These are phyloP conservation scores for Tridacna crocea DNA, from an alignment of 2,888 invertebrate genomes.

Conservation along the genomic window DNA sequence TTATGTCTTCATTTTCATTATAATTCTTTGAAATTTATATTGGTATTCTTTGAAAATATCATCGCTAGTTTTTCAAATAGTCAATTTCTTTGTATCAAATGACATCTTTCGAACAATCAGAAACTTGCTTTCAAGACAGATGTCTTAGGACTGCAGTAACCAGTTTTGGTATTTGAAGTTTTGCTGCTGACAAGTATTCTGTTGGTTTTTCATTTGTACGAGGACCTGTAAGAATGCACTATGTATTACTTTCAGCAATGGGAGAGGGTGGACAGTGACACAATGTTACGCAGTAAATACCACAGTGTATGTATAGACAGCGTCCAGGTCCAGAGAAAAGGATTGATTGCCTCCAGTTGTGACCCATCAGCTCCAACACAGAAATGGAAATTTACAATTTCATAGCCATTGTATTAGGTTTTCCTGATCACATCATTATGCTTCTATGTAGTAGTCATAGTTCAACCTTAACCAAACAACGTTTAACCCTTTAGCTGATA, in stretches of 20 bases:
- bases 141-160: no score
- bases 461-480: neutral
- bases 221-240: no score
- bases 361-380: conserved; percentile 88
- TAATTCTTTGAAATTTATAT: no score
- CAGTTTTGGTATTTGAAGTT: no score
- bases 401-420: conserved; percentile 2
- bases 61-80: no score
- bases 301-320: conserved; percentile 90
- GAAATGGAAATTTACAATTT: conserved; percentile 87
- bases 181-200: no score
- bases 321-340: conserved; percentile 86
- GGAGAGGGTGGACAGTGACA: conserved; percentile 72
- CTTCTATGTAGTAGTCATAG: neutral
- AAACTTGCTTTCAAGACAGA: no score
- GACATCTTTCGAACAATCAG: no score
- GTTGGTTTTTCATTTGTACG: no score
- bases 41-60: no score
- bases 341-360: conserved; percentile 89
- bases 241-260: conserved; percentile 75
- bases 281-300: conserved; percentile 84
- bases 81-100: no score
- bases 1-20: no score
- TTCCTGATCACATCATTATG: neutral
- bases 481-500: neutral